These are phyloP conservation scores for Tauraco erythrolophus DNA, from an alignment of 2,113 vertebrate genomes.

Conservation along the genomic window DNA sequence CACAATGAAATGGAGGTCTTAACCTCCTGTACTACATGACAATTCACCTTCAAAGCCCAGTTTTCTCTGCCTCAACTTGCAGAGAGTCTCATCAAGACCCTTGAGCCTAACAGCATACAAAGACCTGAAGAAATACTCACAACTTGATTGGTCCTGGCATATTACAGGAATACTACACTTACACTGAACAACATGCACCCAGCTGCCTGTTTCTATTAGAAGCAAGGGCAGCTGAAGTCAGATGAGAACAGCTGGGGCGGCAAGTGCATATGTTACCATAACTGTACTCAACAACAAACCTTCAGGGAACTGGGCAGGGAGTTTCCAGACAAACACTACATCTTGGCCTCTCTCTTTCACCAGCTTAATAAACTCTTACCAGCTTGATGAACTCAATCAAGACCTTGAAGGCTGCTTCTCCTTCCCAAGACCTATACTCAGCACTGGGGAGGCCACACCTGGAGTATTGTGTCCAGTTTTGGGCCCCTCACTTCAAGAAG, in stretches of 20 bases:
- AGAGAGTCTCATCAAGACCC: not conserved
- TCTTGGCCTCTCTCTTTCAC: not conserved
- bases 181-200: too few species aligned
- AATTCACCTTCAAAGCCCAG: not conserved
- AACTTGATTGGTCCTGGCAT: not conserved
- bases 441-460: too few species aligned
- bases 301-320: not conserved
- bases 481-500: too few species aligned
- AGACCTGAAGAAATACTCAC: fast-evolving
- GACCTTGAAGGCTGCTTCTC: not conserved
- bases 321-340: not conserved
- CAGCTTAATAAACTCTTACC: not conserved
- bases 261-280: fast-evolving
- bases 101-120: not conserved
- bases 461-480: too few species aligned
- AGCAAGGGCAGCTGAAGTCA: not conserved
- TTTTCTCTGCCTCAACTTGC: not conserved
- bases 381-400: not conserved
- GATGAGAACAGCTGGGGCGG: fast-evolving
- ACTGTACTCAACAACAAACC: not conserved
- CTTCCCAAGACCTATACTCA: too few species aligned
- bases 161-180: not conserved
- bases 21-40: too few species aligned
- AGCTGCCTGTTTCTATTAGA: not conserved
- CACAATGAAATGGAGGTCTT: not conserved